phyloP scores from a whole-genome alignment of 1,140 invertebrate genomes.

The Mya arenaria region DNA sequence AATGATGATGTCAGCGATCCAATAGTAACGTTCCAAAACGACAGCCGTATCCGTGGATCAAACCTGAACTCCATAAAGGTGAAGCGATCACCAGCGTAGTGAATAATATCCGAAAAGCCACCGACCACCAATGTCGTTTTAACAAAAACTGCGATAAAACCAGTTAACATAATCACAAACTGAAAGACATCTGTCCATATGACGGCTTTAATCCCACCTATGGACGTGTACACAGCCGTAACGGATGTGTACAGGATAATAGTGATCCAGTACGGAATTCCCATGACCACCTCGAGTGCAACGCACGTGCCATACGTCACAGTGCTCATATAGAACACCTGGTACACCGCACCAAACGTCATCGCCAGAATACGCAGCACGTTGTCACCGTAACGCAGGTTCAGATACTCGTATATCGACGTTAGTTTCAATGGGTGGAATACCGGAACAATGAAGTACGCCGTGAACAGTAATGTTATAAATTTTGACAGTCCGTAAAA shows the following conservation, averaged over 20 bases:
- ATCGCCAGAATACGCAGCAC: no score
- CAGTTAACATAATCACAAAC: constrained; percentile 7
- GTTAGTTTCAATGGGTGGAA: constrained; percentile 9
- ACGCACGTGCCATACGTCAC: no score
- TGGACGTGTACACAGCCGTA: no score
- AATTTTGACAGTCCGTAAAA: background rate
- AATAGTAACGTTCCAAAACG: constrained; percentile 15
- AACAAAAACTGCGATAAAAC: constrained; percentile 1
- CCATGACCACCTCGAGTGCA: no score
- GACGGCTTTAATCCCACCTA: no score
- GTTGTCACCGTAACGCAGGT: constrained; percentile 13
- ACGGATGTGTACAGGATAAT: no score
- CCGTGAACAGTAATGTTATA: background rate
- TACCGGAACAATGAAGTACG: background rate
- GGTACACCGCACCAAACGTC: no score
- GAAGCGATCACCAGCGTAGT: background rate
- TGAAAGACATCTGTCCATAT: constrained; percentile 47
- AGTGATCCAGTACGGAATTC: no score
- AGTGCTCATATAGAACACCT: no score
- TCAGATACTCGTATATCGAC: background rate
- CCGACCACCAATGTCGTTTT: constrained; percentile 4
- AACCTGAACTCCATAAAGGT: background rate
- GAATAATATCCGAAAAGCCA: background rate
- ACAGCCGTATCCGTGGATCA: constrained; percentile 26
- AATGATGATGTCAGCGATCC: background rate